phyloP scores from a whole-genome alignment of 2,113 vertebrate genomes.

The Microcebus griseorufus region DNA sequence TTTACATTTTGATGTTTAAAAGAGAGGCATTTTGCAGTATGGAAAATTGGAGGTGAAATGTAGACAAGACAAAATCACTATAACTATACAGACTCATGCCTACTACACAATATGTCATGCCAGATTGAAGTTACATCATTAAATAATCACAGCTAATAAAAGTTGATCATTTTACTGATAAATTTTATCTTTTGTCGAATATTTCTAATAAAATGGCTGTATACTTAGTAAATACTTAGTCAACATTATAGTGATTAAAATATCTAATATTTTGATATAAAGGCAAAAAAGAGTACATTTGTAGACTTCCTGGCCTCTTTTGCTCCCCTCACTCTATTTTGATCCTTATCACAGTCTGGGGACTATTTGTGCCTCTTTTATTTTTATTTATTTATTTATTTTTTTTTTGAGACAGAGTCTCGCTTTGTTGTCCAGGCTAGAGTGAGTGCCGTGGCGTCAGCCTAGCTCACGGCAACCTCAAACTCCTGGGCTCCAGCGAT shows the following conservation, averaged over 20 bases:
- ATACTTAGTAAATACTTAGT: not conserved
- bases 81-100: not conserved
- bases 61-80: not conserved
- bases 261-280: not conserved
- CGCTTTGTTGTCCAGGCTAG: too few species aligned
- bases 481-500: too few species aligned
- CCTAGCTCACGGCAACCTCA: too few species aligned
- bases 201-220: not conserved
- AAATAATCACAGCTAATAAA: not conserved
- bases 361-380: not conserved
- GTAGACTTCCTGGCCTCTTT: not conserved
- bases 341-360: not conserved
- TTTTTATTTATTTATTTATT: too few species aligned
- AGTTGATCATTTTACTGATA: not conserved
- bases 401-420: too few species aligned
- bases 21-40: not conserved
- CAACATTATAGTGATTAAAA: not conserved
- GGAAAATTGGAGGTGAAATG: not conserved
- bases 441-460: too few species aligned
- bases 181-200: not conserved
- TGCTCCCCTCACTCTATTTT: not conserved
- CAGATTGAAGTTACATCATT: not conserved
- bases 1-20: constrained; percentile 16
- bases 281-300: not conserved
- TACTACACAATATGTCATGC: not conserved